Evolutionary conservation across 2,888 invertebrate species (phyloP).

Genomic region (Parapristionchus giblindavisi): DNA sequence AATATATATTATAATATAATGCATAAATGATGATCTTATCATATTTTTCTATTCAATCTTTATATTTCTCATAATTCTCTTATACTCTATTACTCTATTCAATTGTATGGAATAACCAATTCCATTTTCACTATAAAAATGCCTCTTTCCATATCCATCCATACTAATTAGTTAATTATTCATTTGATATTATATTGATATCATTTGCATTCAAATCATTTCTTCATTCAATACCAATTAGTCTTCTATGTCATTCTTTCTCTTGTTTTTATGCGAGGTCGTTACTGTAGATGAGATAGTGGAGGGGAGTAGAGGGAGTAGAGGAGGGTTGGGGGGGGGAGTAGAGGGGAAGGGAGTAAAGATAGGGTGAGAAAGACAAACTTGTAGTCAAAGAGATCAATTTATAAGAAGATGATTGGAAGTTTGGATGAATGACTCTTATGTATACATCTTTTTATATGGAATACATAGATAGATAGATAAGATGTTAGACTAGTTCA

Average conservation of each 20-base stretch:
- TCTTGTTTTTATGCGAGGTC: conserved; percentile 33
- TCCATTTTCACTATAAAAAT: background rate
- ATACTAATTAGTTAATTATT: conserved; percentile 16
- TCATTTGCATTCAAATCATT: background rate
- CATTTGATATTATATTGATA: background rate
- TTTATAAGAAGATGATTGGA: too few species aligned
- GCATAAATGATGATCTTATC: background rate
- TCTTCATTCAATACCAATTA: conserved; percentile 17
- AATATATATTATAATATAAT: background rate
- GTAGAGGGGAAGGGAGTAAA: conserved; percentile 40
- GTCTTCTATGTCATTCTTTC: conserved; percentile 10
- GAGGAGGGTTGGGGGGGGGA: conserved; percentile 34
- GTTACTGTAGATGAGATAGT: conserved; percentile 29
- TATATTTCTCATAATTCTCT: background rate
- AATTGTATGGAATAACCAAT: conserved; percentile 13
- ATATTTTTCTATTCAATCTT: background rate
- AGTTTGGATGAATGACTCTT: too few species aligned
- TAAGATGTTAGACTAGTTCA: too few species aligned
- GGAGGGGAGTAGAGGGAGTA: conserved; percentile 5
- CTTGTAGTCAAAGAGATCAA: too few species aligned
- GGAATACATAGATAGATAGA: too few species aligned
- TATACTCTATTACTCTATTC: background rate
- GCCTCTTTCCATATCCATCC: conserved; percentile 23
- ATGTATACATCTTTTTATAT: too few species aligned
- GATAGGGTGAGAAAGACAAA: conserved; percentile 25